Conservation (phyloP, 1,140 invertebrate species). For the Trichomalopsis sarcophagae region DNA sequence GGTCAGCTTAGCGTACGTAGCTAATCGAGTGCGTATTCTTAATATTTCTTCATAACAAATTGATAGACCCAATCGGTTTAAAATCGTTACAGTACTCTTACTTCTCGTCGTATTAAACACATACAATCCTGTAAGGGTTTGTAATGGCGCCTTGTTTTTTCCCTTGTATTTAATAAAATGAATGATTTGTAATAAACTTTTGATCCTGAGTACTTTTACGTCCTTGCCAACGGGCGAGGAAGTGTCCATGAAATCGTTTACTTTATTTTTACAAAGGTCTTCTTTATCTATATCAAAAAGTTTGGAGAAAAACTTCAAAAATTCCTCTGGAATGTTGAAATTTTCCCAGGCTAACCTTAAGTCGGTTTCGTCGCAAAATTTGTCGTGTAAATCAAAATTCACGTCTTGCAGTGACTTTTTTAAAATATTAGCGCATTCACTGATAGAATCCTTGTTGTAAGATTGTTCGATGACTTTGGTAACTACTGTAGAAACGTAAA, state of each 20-base stretch:
- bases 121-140: background rate
- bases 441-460: background rate
- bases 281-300: conserved; percentile 31
- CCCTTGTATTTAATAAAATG: background rate
- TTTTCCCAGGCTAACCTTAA: conserved; percentile 29
- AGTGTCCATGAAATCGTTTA: too few species aligned
- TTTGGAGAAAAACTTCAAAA: conserved; percentile 31
- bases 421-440: conserved; percentile 17
- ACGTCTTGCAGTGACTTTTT: background rate
- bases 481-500: background rate
- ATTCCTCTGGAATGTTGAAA: conserved; percentile 28
- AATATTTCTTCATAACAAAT: background rate
- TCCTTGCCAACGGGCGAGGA: background rate
- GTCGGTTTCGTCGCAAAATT: conserved; percentile 41
- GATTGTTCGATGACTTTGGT: background rate
- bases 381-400: conserved; percentile 43
- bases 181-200: conserved; percentile 6
- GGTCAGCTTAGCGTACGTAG: background rate
- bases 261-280: background rate
- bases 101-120: background rate
- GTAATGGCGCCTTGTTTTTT: background rate
- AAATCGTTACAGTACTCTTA: background rate
- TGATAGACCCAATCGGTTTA: background rate
- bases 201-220: background rate
- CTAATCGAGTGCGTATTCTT: conserved; percentile 10